Conservation (phyloP, 2,113 vertebrate genomes). For the Colius striatus region DNA sequence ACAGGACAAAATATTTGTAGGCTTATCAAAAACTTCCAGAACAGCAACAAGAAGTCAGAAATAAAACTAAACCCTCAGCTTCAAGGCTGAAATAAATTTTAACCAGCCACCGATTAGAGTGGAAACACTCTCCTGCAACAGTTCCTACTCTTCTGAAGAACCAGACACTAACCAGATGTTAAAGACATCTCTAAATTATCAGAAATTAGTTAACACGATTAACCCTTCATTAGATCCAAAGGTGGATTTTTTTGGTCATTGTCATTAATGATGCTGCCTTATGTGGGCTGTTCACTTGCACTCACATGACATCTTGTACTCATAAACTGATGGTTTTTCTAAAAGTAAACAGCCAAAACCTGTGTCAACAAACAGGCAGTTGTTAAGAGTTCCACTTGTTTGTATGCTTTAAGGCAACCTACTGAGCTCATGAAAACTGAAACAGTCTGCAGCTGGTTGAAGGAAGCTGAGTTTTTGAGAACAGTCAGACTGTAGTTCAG, state of each 20-base stretch:
- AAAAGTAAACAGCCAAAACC: background rate
- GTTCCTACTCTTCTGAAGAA: background rate
- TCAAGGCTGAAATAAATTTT: background rate
- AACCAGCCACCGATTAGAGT: background rate
- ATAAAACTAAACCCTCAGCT: background rate
- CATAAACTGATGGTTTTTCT: background rate
- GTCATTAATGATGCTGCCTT: background rate
- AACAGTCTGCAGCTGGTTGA: background rate
- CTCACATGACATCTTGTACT: background rate
- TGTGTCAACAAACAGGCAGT: background rate
- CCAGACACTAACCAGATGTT: background rate
- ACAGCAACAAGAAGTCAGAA: background rate
- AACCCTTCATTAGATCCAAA: background rate
- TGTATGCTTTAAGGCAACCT: background rate
- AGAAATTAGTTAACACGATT: background rate
- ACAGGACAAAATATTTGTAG: fast-evolving
- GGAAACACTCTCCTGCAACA: background rate
- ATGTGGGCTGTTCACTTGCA: background rate
- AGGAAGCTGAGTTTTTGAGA: background rate
- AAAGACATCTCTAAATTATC: background rate
- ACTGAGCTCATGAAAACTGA: background rate
- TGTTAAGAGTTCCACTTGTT: background rate
- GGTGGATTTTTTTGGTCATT: background rate
- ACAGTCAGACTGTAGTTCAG: background rate
- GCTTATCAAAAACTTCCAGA: background rate